Evolutionary conservation across 2,113 vertebrate species (phyloP).

Genomic region (Gymnarchus niloticus): DNA sequence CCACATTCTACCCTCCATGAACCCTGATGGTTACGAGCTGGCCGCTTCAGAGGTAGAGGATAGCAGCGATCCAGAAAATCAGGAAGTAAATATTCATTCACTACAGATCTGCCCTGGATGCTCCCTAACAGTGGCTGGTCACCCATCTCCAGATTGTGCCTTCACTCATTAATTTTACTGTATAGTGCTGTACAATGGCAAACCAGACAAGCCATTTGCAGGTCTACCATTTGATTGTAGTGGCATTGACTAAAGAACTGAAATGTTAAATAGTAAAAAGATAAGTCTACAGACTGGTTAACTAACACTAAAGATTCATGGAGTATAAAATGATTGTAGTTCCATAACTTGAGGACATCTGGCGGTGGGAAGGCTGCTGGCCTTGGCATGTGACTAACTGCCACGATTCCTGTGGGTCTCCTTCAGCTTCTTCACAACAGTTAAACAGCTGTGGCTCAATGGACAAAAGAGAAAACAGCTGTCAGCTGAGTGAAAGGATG

Average conservation of each 20-base stretch:
- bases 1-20: constrained; percentile 90
- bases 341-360: not conserved
- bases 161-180: not conserved
- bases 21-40: constrained; percentile 87
- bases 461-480: not conserved
- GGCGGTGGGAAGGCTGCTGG: constrained; percentile 14
- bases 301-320: not conserved
- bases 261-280: not conserved
- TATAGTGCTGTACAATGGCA: not conserved
- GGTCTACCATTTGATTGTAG: not conserved
- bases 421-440: not conserved
- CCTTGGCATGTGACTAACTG: not conserved
- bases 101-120: not conserved
- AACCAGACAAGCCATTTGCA: not conserved
- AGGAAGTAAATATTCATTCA: constrained; percentile 43
- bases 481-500: not conserved
- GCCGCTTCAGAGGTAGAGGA: constrained; percentile 67
- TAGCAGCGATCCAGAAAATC: constrained; percentile 35
- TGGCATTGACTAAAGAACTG: not conserved
- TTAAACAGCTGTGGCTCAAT: not conserved
- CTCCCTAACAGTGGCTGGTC: not conserved
- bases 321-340: not conserved
- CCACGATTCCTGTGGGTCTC: not conserved
- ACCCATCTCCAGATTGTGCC: constrained; percentile 20
- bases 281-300: not conserved